A percentile compares a stretch with the other conserved stretches of the same genome.
Conservation (phyloP, 2,113 vertebrate species). For the Pachyramphus minor region DNA sequence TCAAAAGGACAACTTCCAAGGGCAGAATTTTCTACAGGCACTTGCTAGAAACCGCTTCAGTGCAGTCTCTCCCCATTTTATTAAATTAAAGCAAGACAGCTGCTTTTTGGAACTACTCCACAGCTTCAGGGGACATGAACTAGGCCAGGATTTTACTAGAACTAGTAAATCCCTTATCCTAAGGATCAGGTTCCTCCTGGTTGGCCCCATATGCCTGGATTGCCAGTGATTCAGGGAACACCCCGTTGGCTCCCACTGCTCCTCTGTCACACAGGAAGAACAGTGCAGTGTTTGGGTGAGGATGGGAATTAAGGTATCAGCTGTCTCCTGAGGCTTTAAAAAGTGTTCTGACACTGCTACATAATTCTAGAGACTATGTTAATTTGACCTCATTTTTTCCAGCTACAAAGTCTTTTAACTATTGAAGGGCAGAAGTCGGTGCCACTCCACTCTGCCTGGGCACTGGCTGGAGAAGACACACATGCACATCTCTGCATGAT, state of each 20-base stretch:
- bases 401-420: not conserved
- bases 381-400: slow-evolving; percentile 57
- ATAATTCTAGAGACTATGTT: slow-evolving; percentile 55
- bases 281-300: not conserved
- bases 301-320: slow-evolving; percentile 12
- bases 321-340: not conserved
- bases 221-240: not conserved
- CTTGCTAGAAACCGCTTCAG: not conserved
- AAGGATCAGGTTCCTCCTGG: not conserved
- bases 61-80: not conserved
- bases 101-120: not conserved
- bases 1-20: not conserved
- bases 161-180: not conserved
- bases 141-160: not conserved
- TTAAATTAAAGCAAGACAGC: not conserved
- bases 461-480: not conserved
- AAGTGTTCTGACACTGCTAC: slow-evolving; percentile 26
- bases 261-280: not conserved
- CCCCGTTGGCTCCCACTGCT: not conserved
- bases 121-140: not conserved
- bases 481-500: rapidly evolving
- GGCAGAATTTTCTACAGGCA: not conserved
- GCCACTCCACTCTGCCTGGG: not conserved
- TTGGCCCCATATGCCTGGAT: not conserved
- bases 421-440: not conserved